Percentiles rank a stretch among this genome's conserved stretches.
Evolutionary conservation across 2,797 vertebrate species (phyloP).

Genomic region (Esox masquinongy): DNA sequence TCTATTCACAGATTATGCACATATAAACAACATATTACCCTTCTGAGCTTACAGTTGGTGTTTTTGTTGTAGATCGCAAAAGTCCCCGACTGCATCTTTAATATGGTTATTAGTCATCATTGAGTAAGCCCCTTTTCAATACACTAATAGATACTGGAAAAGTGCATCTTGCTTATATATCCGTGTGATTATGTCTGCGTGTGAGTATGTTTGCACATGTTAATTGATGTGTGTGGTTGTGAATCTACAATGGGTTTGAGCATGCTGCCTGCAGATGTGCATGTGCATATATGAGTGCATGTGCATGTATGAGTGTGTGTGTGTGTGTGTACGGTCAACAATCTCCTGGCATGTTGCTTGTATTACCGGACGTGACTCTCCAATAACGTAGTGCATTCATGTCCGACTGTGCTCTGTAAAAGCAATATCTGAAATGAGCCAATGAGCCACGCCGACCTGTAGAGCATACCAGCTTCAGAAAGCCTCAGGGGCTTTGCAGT

Average conservation of each 20-base stretch:
- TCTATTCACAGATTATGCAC: no score
- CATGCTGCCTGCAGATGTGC: neutral
- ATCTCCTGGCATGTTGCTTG: neutral
- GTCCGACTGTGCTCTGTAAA: constrained; percentile 40
- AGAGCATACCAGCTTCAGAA: constrained; percentile 21
- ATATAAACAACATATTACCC: no score
- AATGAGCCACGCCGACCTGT: constrained; percentile 21
- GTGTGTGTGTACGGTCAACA: neutral
- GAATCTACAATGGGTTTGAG: neutral
- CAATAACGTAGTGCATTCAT: constrained; percentile 45
- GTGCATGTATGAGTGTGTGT: neutral
- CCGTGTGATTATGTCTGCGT: neutral
- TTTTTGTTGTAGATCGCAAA: no score
- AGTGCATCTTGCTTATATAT: neutral
- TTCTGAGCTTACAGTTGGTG: no score
- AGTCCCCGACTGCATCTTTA: neutral
- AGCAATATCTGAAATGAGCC: constrained; percentile 32
- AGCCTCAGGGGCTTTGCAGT: constrained; percentile 19
- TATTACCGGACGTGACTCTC: constrained; percentile 20
- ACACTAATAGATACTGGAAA: neutral
- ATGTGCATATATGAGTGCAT: neutral
- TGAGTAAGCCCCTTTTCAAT: neutral
- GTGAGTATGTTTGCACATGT: neutral
- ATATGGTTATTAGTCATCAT: neutral
- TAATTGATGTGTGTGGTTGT: neutral